Conservation (phyloP, 2,888 invertebrate species). For the Molanna angustata region DNA sequence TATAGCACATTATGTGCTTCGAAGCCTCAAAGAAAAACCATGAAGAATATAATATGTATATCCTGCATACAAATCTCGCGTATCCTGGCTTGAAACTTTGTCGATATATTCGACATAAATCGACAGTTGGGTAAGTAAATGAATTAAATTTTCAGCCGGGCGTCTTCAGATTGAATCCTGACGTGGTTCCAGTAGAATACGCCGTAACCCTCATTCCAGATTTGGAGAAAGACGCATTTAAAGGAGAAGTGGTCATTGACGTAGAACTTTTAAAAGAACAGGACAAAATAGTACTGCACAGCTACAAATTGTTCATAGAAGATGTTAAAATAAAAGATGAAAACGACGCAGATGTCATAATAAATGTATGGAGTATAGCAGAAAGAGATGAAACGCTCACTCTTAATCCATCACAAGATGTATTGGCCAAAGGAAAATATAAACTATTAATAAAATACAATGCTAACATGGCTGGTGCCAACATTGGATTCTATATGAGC, state of each 20-base stretch:
- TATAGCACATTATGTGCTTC: no score
- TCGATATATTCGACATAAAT: no score
- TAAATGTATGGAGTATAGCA: conserved; percentile 31
- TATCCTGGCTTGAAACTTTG: no score
- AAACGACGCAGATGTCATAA: not conserved
- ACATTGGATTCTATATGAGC: conserved; percentile 59
- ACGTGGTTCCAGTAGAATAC: conserved; percentile 63
- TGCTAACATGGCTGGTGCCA: conserved; percentile 47
- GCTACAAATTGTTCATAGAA: conserved; percentile 56
- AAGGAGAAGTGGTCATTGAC: conserved; percentile 55
- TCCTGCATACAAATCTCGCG: no score
- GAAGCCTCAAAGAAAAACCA: no score
- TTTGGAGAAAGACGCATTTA: conserved; percentile 53
- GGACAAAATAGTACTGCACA: conserved; percentile 57
- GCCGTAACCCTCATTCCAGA: conserved; percentile 66
- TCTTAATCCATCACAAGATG: conserved; percentile 23
- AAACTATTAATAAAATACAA: conserved; percentile 48
- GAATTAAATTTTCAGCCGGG: conserved; percentile 27
- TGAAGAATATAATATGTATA: no score
- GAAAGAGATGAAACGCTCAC: conserved; percentile 33
- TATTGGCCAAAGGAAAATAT: conserved; percentile 40
- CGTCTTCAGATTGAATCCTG: conserved; percentile 55
- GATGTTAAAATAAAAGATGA: not conserved
- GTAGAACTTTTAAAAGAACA: conserved; percentile 47
- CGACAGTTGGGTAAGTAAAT: no score